Base-by-base conservation (phyloP, 2,113 vertebrate genomes). In the Progne subis region DNA sequence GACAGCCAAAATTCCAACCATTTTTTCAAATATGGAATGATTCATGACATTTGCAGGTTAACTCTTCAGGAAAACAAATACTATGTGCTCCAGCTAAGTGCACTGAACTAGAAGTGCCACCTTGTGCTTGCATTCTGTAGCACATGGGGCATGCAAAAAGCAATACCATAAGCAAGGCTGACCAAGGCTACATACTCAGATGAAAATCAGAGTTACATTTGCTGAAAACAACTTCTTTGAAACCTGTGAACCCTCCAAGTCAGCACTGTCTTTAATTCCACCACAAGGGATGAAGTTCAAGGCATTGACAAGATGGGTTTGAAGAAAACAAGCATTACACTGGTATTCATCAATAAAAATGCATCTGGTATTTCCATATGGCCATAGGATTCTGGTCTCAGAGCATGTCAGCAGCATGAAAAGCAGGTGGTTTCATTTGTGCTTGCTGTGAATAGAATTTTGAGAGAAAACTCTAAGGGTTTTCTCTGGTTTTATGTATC, bases 111-210 rank as follows among this genome's bases (percentile, higher is more conserved):
- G 10, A 88, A 72, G 86, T 95, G 97, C 96, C 97, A 97, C 94
- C 97, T 98, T 89, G 94, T 97, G 97, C 76, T 93, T 87, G 52
- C 26, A 43, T 28, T 41, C 60, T 76, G 81, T 63, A 94, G 26
- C 71, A 81, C 75, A 88, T 0, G 6, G 16, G 31, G 10, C 56
- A 57, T 0, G 14, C 24, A 70, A 49, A 50, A 57, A 63, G 10
- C 47, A 31, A 1, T 9, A 47, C 12, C 32, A 29, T 0, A 50
- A 25, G 41, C 49, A 77, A 64, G 18, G 43, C 24, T 20, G 59
- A 80, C 15, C 31, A 61, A 67, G 19, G 47, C 37, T 78, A 61
- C 52, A n/a, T 32, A 46, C 65, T 61, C 61, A 69, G 47, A 24
- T 60, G 44, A 84, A 64, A 82, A 59, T 12, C 78, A 82, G 15